A percentile compares a stretch with the other conserved stretches of the same genome.
Conservation (phyloP, 2,113 vertebrate species). For the Tursiops truncatus region DNA sequence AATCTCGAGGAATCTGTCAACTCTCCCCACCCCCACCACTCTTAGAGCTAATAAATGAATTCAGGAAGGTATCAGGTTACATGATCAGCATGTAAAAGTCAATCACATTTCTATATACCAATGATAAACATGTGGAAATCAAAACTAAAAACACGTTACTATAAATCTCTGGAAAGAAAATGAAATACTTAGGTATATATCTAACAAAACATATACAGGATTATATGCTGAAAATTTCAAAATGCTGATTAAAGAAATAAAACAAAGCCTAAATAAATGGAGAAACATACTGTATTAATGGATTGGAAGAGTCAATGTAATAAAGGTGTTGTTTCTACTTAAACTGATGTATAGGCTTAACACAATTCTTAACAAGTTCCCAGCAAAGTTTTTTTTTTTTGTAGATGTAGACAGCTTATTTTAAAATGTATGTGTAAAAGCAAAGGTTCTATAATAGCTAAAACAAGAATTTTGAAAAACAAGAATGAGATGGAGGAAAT, state of each 20-base stretch:
- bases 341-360: neutral
- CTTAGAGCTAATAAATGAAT: neutral
- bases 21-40: neutral
- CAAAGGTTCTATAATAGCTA: neutral
- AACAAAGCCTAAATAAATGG: neutral
- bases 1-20: neutral
- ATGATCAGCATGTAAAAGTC: neutral
- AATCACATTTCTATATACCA: neutral
- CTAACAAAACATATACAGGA: no score
- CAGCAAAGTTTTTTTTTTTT: neutral
- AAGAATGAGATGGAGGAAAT: neutral
- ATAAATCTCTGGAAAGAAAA: neutral
- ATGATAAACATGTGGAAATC: neutral
- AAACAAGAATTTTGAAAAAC: neutral
- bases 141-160: neutral
- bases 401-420: neutral
- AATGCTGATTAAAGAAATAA: neutral
- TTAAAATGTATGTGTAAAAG: neutral
- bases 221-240: neutral
- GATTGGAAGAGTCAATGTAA: neutral
- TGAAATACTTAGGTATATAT: neutral
- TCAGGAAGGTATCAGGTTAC: neutral
- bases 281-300: neutral
- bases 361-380: neutral
- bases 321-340: neutral